Evolutionary conservation across 1,140 invertebrate genomes (phyloP).

Genomic region (Adelges cooleyi): DNA sequence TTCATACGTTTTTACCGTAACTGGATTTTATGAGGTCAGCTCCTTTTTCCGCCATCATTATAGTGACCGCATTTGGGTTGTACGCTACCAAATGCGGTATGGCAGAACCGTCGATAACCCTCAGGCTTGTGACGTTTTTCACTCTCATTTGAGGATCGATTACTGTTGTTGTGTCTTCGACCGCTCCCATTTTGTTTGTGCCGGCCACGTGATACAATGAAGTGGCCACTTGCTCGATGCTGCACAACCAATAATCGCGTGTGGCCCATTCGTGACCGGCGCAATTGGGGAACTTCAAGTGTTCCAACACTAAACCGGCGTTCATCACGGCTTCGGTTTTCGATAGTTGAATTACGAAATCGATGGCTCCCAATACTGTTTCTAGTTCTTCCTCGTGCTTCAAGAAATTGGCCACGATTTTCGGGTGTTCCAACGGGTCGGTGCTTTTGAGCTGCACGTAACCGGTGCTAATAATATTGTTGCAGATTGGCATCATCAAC

Average conservation of each 20-base stretch:
- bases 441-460: constrained; percentile 42
- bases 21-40: constrained; percentile 49
- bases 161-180: constrained; percentile 43
- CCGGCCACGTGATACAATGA: constrained; percentile 47
- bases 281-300: constrained; percentile 47
- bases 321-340: constrained; percentile 35
- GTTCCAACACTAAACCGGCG: constrained; percentile 46
- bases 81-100: constrained; percentile 47
- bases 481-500: constrained; percentile 42
- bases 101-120: constrained; percentile 59
- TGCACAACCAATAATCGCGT: constrained; percentile 61
- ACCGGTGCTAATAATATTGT: constrained; percentile 58
- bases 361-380: constrained; percentile 40
- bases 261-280: constrained; percentile 47
- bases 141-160: constrained; percentile 49
- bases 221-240: constrained; percentile 40
- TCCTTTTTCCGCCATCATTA: constrained; percentile 59
- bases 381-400: constrained; percentile 41
- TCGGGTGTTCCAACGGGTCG: constrained; percentile 49
- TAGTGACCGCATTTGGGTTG: constrained; percentile 52
- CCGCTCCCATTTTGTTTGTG: constrained; percentile 53
- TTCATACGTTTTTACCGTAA: neutral
- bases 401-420: constrained; percentile 58
- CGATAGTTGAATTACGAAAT: constrained; percentile 34
- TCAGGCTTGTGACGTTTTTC: constrained; percentile 45